Evolutionary conservation across 2,888 invertebrate species (phyloP).

Genomic region (Hipparchia sbordonii): DNA sequence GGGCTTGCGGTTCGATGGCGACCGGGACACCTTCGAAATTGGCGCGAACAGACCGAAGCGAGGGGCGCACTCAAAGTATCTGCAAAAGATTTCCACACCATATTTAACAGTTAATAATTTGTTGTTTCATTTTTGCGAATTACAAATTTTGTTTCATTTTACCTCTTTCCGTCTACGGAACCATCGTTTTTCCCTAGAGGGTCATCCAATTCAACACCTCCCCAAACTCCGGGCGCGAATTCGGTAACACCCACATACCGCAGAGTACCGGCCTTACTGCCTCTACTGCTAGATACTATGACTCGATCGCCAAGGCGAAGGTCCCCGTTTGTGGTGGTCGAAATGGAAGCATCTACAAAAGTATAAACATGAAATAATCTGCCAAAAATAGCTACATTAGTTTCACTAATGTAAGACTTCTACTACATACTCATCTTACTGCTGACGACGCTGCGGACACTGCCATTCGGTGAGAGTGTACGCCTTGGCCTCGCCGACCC

Average conservation of each 20-base stretch:
- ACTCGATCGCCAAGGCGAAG: conserved; percentile 95
- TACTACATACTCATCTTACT: conserved; percentile 78
- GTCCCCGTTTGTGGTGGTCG: conserved; percentile 81
- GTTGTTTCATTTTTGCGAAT: not conserved
- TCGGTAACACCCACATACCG: conserved; percentile 94
- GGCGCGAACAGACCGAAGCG: conserved; percentile 97
- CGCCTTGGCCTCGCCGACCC: conserved; percentile 72
- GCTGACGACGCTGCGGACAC: conserved; percentile 78
- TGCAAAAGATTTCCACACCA: conserved; percentile 60
- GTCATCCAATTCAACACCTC: conserved; percentile 97
- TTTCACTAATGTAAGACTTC: not conserved
- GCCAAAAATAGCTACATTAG: not conserved
- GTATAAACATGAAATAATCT: not conserved
- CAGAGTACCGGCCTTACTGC: conserved; percentile 94
- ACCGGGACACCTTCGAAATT: conserved; percentile 93
- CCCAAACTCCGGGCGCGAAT: conserved; percentile 97
- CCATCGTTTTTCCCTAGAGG: conserved; percentile 98
- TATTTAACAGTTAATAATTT: too few relatives aligned
- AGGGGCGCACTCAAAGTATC: conserved; percentile 96
- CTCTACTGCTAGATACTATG: conserved; percentile 92
- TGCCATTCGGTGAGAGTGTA: conserved; percentile 76
- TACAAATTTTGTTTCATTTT: conserved; percentile 16
- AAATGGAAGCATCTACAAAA: conserved; percentile 71
- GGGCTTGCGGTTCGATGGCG: conserved; percentile 88
- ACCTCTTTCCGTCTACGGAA: conserved; percentile 95